phyloP scores from a whole-genome alignment of 2,888 invertebrate genomes.

The Gymnoscelis rufifasciata region DNA sequence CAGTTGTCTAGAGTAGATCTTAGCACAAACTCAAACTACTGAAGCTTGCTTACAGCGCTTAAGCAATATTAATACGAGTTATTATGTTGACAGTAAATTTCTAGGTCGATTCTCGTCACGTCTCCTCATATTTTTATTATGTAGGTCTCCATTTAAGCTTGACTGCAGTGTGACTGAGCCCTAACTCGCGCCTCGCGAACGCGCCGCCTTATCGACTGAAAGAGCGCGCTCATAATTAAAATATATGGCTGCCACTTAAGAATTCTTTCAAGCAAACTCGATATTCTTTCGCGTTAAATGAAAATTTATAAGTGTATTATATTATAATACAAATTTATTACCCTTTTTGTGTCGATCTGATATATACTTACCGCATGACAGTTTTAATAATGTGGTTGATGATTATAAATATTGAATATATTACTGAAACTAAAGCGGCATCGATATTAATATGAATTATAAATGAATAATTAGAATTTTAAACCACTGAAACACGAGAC shows the following conservation, averaged over 20 bases:
- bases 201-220: conserved; percentile 57
- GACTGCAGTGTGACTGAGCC: conserved; percentile 19
- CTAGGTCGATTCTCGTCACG: not conserved
- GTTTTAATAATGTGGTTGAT: conserved; percentile 6
- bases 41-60: too few species aligned
- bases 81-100: not conserved
- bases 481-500: too few species aligned
- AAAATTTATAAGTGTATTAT: conserved; percentile 50
- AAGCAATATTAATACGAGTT: too few species aligned
- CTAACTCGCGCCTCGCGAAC: conserved; percentile 11
- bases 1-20: too few species aligned
- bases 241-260: conserved; percentile 67
- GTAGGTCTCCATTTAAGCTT: too few species aligned
- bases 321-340: conserved; percentile 48
- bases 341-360: conserved; percentile 23
- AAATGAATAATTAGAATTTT: too few species aligned
- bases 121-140: too few species aligned
- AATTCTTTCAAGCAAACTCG: conserved; percentile 52
- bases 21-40: too few species aligned
- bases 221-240: conserved; percentile 67
- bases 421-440: too few species aligned
- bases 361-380: conserved; percentile 1
- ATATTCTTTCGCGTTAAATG: conserved; percentile 53
- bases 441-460: too few species aligned
- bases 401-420: not conserved